Percentiles rank a stretch among this genome's conserved stretches.
These are phyloP conservation scores for Chionoecetes opilio DNA, from an alignment of 1,140 invertebrate genomes.

Conservation along the genomic window DNA sequence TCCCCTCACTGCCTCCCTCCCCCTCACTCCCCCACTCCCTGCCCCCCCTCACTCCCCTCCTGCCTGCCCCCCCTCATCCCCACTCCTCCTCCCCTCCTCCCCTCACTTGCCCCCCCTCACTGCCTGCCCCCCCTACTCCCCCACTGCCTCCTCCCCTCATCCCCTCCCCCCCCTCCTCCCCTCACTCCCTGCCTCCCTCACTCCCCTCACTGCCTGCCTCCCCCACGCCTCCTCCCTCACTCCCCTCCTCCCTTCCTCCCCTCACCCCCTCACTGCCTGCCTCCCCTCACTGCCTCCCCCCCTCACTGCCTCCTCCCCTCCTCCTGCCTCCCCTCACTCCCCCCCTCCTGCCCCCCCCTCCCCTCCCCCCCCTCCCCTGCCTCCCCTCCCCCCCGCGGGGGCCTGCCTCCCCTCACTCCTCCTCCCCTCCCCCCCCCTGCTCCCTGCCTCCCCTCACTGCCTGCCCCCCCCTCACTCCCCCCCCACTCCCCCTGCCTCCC, in stretches of 20 bases:
- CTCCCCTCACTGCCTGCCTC: not conserved
- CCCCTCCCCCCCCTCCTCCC: not conserved
- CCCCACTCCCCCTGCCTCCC: not conserved
- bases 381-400: not conserved
- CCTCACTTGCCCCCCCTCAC: not conserved
- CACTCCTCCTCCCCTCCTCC: not conserved
- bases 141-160: not conserved
- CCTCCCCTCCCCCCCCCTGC: not conserved
- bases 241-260: not conserved
- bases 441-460: not conserved
- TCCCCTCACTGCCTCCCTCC: not conserved
- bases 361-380: not conserved
- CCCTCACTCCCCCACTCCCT: not conserved
- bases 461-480: not conserved
- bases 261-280: not conserved
- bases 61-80: not conserved
- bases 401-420: no score
- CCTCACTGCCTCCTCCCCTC: not conserved
- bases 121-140: not conserved
- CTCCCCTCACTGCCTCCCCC: not conserved
- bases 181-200: constrained; percentile 16
- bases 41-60: not conserved
- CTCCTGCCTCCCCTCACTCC: no score
- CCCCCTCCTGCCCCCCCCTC: not conserved
- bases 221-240: not conserved